Evolutionary conservation across 1,140 invertebrate genomes (phyloP).

Genomic region (Leptopilina boulardi): DNA sequence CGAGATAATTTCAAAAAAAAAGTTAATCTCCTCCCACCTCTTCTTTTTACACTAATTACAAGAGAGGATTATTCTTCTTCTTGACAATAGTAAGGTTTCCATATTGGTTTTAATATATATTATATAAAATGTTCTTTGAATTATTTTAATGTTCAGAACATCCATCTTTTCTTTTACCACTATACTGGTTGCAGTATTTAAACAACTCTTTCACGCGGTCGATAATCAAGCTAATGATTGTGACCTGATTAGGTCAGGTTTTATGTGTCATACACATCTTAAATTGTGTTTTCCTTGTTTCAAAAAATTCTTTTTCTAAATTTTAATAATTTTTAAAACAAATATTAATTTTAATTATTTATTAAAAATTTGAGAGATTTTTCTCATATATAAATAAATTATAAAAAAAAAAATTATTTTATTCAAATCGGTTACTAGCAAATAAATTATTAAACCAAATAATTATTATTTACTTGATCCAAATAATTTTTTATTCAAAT

Average conservation of each 20-base stretch:
- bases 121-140: background rate
- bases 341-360: too few relatives aligned
- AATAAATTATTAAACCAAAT: too few relatives aligned
- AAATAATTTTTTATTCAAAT: too few relatives aligned
- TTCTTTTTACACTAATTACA: too few relatives aligned
- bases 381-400: too few relatives aligned
- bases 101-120: background rate
- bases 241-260: slow-evolving; percentile 48
- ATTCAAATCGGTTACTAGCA: too few relatives aligned
- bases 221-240: slow-evolving; percentile 57
- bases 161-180: background rate
- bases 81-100: background rate
- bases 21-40: too few relatives aligned
- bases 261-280: slow-evolving; percentile 34
- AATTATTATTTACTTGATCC: too few relatives aligned
- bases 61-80: background rate
- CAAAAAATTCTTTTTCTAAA: background rate
- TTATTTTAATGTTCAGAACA: background rate
- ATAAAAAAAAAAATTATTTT: too few relatives aligned
- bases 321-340: too few relatives aligned
- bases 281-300: slow-evolving; percentile 22
- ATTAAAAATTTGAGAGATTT: too few relatives aligned
- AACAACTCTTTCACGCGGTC: slow-evolving; percentile 43
- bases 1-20: background rate
- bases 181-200: background rate